phyloP scores from a whole-genome alignment of 2,888 invertebrate species.

The Eupithecia pulchellata region DNA sequence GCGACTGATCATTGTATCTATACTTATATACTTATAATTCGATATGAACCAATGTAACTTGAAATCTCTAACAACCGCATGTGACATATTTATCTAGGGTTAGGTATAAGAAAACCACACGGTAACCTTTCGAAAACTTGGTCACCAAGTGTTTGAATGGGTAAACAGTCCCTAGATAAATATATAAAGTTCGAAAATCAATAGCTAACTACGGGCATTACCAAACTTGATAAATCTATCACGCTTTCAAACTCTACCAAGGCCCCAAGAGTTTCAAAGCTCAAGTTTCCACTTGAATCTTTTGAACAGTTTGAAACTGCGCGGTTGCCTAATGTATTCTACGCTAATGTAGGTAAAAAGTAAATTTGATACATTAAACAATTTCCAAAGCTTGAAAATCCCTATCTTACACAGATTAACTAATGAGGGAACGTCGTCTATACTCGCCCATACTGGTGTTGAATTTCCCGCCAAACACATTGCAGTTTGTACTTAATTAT shows the following conservation, averaged over 20 bases:
- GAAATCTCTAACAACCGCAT: background rate
- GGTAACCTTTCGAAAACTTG: background rate
- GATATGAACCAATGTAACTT: too few relatives aligned
- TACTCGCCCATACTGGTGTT: background rate
- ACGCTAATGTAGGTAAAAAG: background rate
- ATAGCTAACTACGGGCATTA: background rate
- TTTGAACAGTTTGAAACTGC: background rate
- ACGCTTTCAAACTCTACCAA: conserved; percentile 2
- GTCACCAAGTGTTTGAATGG: background rate
- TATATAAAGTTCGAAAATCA: conserved; percentile 13
- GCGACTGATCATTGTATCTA: background rate
- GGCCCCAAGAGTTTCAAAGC: conserved; percentile 5
- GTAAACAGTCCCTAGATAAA: background rate
- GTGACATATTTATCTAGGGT: background rate
- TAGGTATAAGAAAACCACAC: background rate
- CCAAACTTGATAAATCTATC: conserved; percentile 13
- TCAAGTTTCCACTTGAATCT: background rate
- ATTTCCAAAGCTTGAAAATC: too few relatives aligned
- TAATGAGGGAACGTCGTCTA: background rate
- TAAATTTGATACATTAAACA: background rate
- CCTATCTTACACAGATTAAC: background rate
- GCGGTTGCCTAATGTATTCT: background rate
- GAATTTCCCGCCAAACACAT: background rate
- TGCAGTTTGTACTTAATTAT: background rate
- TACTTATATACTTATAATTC: too few relatives aligned